Evolutionary conservation across 2,113 vertebrate genomes (phyloP).

Genomic region (Beaufortia kweichowensis): DNA sequence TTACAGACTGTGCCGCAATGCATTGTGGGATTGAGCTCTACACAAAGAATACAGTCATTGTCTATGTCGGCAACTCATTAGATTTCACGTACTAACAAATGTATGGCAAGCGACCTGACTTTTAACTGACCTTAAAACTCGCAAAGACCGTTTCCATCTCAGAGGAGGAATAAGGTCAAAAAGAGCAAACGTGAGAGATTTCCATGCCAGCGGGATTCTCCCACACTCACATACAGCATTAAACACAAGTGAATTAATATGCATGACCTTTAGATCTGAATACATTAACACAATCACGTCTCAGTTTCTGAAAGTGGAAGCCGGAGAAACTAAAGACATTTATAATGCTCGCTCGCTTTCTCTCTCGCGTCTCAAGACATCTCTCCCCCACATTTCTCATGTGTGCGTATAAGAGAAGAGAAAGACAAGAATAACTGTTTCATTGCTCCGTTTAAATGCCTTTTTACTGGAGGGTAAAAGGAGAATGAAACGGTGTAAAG

Average conservation of each 20-base stretch:
- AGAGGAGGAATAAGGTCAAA: conserved; percentile 3
- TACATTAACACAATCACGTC: conserved; percentile 19
- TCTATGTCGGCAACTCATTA: conserved; percentile 3
- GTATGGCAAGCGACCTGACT: conserved; percentile 10
- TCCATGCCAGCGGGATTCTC: neutral
- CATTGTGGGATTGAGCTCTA: neutral
- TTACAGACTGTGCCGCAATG: neutral
- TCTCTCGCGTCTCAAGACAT: too few species aligned
- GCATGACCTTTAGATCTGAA: conserved; percentile 33
- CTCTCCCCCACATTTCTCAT: too few species aligned
- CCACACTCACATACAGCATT: conserved; percentile 19
- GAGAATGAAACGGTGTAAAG: conserved; percentile 13
- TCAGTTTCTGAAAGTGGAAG: conserved; percentile 15
- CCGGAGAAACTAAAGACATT: neutral
- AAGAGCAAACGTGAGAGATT: neutral
- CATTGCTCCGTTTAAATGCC: conserved; percentile 11
- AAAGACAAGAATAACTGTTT: conserved; percentile 9
- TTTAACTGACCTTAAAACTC: conserved; percentile 5
- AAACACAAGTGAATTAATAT: conserved; percentile 11
- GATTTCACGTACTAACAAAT: conserved; percentile 2
- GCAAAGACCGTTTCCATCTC: conserved; percentile 3
- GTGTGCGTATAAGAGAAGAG: neutral
- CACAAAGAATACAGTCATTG: neutral
- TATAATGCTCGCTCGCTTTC: too few species aligned
- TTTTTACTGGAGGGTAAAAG: conserved; percentile 27